A percentile compares a stretch with the other conserved stretches of the same genome.
Evolutionary conservation across 2,888 invertebrate genomes (phyloP).

Genomic region (Ligdia adustata): DNA sequence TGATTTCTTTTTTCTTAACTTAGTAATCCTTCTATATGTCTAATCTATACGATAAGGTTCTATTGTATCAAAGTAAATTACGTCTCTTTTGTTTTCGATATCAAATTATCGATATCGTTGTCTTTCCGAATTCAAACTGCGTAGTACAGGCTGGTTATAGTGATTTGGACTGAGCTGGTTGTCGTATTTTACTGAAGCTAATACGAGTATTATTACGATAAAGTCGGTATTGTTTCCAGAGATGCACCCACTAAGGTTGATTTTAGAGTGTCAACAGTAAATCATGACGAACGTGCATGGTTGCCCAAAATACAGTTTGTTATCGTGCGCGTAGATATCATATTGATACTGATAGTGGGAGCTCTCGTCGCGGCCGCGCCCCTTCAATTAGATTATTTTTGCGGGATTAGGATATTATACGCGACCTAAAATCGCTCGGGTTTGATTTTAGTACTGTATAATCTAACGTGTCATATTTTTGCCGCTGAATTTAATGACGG

Average conservation of each 20-base stretch:
- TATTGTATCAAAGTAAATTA: slow-evolving; percentile 49
- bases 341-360: slow-evolving; percentile 39
- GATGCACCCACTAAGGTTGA: slow-evolving; percentile 7
- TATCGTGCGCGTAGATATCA: slow-evolving; percentile 42
- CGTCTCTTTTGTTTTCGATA: slow-evolving; percentile 49
- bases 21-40: slow-evolving; percentile 38
- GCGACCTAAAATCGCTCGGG: slow-evolving; percentile 48
- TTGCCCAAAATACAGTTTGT: slow-evolving; percentile 29
- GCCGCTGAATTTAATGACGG: slow-evolving; percentile 45
- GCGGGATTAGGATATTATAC: slow-evolving; percentile 56
- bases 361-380: slow-evolving; percentile 57
- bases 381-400: slow-evolving; percentile 69
- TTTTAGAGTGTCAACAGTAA: slow-evolving; percentile 11
- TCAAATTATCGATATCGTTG: slow-evolving; percentile 38
- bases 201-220: slow-evolving; percentile 8
- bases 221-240: slow-evolving; percentile 16
- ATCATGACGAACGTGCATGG: slow-evolving; percentile 2
- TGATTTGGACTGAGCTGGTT: slow-evolving; percentile 30
- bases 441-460: slow-evolving; percentile 38
- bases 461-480: slow-evolving; percentile 45
- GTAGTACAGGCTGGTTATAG: slow-evolving; percentile 45
- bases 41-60: slow-evolving; percentile 42
- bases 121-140: slow-evolving; percentile 50
- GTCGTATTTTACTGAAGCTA: slow-evolving; percentile 8
- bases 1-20: slow-evolving; percentile 27